Percentiles rank a stretch among this genome's conserved stretches.
Conservation (phyloP, 2,113 vertebrate species). For the Salvelinus namaycush region DNA sequence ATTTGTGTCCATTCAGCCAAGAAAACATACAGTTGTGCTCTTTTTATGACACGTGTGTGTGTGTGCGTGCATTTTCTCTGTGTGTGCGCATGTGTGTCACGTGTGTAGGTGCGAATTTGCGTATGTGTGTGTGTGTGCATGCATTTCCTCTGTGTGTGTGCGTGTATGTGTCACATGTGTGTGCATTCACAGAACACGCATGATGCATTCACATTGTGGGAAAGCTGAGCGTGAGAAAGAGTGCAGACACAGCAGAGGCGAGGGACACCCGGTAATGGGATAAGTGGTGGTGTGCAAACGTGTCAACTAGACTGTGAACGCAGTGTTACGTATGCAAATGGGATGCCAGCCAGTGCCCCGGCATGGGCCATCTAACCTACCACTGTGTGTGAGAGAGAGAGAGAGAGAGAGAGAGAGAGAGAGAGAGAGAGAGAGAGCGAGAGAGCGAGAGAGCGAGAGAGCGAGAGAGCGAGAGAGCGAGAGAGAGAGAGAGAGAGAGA, state of each 20-base stretch:
- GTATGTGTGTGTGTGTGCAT: neutral
- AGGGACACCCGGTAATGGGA: conserved; percentile 62
- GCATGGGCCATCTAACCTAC: conserved; percentile 44
- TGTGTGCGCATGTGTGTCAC: neutral
- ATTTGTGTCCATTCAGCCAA: neutral
- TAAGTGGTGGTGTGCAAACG: conserved; percentile 71
- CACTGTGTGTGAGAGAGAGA: neutral
- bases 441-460: neutral
- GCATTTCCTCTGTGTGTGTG: neutral
- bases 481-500: neutral
- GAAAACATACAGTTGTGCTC: neutral
- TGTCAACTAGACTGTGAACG: conserved; percentile 69
- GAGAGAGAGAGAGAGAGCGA: neutral
- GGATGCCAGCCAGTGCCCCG: neutral
- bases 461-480: too few relatives aligned
- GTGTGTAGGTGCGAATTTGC: neutral
- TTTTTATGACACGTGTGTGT: neutral
- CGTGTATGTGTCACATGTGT: neutral
- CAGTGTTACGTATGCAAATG: conserved; percentile 67
- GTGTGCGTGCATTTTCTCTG: neutral
- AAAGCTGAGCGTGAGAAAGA: conserved; percentile 44
- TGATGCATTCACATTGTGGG: conserved; percentile 7
- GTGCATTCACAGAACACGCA: neutral
- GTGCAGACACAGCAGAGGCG: conserved; percentile 59
- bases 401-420: too few relatives aligned